phyloP scores from a whole-genome alignment of 2,888 invertebrate species.

The Conops quadrifasciatus region DNA sequence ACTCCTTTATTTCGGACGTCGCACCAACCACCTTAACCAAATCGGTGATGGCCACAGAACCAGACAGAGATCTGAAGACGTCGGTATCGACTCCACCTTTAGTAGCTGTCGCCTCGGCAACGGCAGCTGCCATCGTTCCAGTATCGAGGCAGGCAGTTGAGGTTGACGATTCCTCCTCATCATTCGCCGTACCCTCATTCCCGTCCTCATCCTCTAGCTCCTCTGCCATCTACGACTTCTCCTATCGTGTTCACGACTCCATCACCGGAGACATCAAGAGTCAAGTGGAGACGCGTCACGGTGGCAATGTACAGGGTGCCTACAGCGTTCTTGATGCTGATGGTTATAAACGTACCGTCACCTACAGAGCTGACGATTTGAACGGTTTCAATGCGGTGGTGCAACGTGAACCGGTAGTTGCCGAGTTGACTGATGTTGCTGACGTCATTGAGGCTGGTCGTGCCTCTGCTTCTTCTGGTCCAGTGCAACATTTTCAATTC shows the following conservation, averaged over 20 bases:
- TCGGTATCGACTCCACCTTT: constrained; percentile 46
- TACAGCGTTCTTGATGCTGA: constrained; percentile 69
- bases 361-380: constrained; percentile 68
- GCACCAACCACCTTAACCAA: constrained; percentile 32
- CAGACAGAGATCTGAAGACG: constrained; percentile 42
- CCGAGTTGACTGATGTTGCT: constrained; percentile 25
- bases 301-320: constrained; percentile 67
- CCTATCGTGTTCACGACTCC: constrained; percentile 67
- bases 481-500: constrained; percentile 16
- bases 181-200: constrained; percentile 16
- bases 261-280: constrained; percentile 68
- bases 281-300: constrained; percentile 67
- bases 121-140: constrained; percentile 46
- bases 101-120: constrained; percentile 44
- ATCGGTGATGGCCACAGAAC: background rate
- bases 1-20: background rate
- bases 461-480: constrained; percentile 31
- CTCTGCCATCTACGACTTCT: constrained; percentile 62
- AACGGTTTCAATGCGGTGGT: constrained; percentile 70
- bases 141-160: constrained; percentile 45
- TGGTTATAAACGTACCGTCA: constrained; percentile 68
- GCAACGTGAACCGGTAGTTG: constrained; percentile 62
- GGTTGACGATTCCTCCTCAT: background rate
- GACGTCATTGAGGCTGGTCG: constrained; percentile 27
- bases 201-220: background rate